Percentiles rank a stretch among this genome's conserved stretches.
Conservation (phyloP, 2,888 invertebrate genomes). For the Eretmocerus hayati region DNA sequence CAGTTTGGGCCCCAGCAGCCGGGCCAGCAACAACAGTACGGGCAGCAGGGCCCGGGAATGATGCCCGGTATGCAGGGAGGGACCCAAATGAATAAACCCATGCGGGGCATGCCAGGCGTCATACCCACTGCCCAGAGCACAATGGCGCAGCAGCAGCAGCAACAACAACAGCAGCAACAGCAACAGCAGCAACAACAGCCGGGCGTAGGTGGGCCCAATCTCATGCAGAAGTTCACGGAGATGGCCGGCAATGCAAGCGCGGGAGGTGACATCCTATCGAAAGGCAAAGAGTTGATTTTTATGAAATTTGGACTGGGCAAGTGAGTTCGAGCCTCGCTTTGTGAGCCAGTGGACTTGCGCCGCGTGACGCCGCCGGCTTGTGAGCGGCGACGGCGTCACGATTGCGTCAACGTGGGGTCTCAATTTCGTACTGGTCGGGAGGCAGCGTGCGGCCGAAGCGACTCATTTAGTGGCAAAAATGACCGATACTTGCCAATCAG, state of each 20-base stretch:
- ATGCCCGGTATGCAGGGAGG: slow-evolving; percentile 25
- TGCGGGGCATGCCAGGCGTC: slow-evolving; percentile 50
- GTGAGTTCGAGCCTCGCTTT: slow-evolving; percentile 31
- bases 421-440: not conserved
- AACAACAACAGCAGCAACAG: slow-evolving; percentile 41
- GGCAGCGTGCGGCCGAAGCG: not conserved
- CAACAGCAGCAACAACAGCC: slow-evolving; percentile 46
- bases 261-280: slow-evolving; percentile 83
- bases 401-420: not conserved
- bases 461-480: not conserved
- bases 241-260: slow-evolving; percentile 54
- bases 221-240: slow-evolving; percentile 85
- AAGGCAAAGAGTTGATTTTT: slow-evolving; percentile 89
- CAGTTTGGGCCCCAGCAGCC: slow-evolving; percentile 39
- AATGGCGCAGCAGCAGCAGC: slow-evolving; percentile 12
- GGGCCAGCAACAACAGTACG: slow-evolving; percentile 44
- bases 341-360: not conserved
- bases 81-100: slow-evolving; percentile 35
- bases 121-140: slow-evolving; percentile 37
- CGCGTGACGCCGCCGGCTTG: not conserved
- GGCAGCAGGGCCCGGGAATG: slow-evolving; percentile 33
- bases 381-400: not conserved
- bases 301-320: slow-evolving; percentile 85
- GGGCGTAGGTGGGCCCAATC: slow-evolving; percentile 58
- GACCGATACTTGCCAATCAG: slow-evolving; percentile 25